Percentiles rank a stretch among this genome's conserved stretches.
Evolutionary conservation across 2,113 vertebrate species (phyloP).

Genomic region (Falcunculus frontatus): DNA sequence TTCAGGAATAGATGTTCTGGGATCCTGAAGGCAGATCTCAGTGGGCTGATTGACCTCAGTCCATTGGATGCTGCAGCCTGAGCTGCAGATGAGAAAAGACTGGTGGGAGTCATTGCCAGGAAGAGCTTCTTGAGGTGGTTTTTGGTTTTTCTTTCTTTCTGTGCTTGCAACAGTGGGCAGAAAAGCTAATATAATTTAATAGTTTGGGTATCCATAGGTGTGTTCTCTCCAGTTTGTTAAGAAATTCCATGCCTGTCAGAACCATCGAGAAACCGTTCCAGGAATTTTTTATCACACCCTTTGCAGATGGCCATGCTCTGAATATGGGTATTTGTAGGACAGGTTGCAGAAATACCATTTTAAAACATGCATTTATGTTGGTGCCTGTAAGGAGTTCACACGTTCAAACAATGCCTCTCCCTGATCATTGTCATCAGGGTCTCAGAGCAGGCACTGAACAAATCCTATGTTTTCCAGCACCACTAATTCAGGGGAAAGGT

Average conservation of each 20-base stretch:
- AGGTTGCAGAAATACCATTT: background rate
- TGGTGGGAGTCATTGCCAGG: background rate
- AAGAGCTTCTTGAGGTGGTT: background rate
- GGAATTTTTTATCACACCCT: background rate
- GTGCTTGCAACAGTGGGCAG: background rate
- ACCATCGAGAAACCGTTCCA: background rate
- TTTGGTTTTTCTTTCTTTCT: background rate
- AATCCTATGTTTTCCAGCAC: background rate
- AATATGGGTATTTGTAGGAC: background rate
- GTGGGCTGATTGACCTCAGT: background rate
- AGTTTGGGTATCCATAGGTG: background rate
- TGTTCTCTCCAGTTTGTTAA: background rate
- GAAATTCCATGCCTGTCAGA: background rate
- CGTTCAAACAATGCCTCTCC: rapidly evolving
- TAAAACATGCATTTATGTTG: background rate
- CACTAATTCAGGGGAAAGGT: background rate
- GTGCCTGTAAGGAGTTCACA: background rate
- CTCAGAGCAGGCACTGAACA: background rate
- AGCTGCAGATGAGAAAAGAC: background rate
- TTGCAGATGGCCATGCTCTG: background rate
- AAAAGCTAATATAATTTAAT: background rate
- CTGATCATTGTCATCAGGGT: background rate
- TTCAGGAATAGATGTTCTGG: background rate
- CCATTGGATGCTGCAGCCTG: background rate
- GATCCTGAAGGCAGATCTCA: background rate